phyloP scores from a whole-genome alignment of 2,797 vertebrate genomes.

The Antrozous pallidus region DNA sequence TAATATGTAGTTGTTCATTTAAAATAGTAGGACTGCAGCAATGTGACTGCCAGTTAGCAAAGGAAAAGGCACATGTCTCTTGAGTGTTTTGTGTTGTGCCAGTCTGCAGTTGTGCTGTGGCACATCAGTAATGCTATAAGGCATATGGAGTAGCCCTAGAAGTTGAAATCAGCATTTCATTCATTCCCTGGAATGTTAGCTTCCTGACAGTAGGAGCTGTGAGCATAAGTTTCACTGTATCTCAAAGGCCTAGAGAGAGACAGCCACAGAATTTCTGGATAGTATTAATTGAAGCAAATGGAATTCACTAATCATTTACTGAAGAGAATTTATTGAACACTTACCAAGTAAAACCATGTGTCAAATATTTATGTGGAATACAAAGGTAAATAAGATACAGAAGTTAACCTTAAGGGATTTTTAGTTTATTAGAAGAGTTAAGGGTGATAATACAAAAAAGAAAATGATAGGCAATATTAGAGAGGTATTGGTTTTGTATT shows the following conservation, averaged over 20 bases:
- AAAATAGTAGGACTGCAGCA: neutral
- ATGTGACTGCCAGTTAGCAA: neutral
- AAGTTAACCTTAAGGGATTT: neutral
- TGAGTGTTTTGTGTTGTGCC: neutral
- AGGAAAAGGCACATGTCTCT: neutral
- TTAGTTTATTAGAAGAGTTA: neutral
- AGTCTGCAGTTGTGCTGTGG: neutral
- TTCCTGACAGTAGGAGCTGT: neutral
- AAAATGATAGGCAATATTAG: neutral
- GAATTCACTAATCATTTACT: neutral
- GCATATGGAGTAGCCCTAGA: neutral
- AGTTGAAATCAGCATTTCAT: neutral
- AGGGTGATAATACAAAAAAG: neutral
- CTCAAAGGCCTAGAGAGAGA: neutral
- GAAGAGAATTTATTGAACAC: neutral
- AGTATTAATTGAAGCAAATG: neutral
- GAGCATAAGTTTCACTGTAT: neutral
- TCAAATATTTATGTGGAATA: neutral
- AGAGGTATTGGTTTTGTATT: neutral
- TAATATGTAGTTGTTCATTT: slow-evolving; percentile 33
- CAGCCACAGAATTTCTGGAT: rapidly evolving
- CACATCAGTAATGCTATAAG: neutral
- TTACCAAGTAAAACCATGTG: neutral
- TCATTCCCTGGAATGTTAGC: neutral
- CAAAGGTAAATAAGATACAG: neutral